Base-by-base conservation (phyloP, 1,140 invertebrate genomes). In the Cydia splendana region DNA sequence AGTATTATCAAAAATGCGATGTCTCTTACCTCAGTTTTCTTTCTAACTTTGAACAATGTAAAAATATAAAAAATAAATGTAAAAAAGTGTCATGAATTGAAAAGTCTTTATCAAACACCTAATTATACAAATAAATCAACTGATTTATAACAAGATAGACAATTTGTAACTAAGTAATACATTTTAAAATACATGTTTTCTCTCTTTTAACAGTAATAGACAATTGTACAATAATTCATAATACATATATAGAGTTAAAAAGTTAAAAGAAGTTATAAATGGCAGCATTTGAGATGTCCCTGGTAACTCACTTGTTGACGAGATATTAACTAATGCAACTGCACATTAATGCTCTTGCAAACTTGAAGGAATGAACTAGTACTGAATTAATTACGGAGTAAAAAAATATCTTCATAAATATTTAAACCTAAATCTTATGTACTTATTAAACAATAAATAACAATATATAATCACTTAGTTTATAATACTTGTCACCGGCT, bases 371-470 rank as follows among this genome's bases (percentile, higher is more conserved):
- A 69, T 34, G 65, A 30, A 69, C 24, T n/a, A 48, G 42, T 73
- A 48, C 45, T 48, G 38, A 74, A 20, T 74, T 51, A 20, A 74
- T 74, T 9, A 74, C 71, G 1, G 15, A 74, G 71, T 74, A 74
- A 74, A 74, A 48, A 73, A 69, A 69, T 69, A 38, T 69, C 20
- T 69, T n/a, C 65, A 69, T 69, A 69, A 69, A 69, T 69, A 69
- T 69, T 69, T 69, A 69, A 65, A 74, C 38, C 71, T 74, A 48
- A 74, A 74, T 51, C 38, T 45, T 74, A 73, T 45, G 30, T 30
- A 74, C 15, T n/a, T 30, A 78, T 65, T 76, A 82, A 85, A 86
- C 82, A 88, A 90, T 88, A 90, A 92, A 92, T 91, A 92, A 89
- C 87, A 86, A 76, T 88, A 87, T 86, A 87, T 85, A 88, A 89